Conservation (phyloP, 2,888 invertebrate genomes). For the Apoda limacodes region DNA sequence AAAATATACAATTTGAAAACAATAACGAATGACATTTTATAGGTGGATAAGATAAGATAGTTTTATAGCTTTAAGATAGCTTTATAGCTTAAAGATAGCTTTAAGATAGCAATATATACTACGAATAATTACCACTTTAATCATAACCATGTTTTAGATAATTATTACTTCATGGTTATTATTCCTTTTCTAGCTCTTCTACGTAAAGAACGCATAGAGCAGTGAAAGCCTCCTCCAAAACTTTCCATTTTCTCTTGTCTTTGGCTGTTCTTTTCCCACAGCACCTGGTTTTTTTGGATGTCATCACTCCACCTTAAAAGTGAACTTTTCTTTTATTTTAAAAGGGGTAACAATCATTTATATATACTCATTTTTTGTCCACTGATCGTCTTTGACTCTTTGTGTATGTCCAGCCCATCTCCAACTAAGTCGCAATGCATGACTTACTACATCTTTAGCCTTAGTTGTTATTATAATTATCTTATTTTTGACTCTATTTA, state of each 20-base stretch:
- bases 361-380: neutral
- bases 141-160: no score
- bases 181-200: no score
- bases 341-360: neutral
- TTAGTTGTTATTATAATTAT: neutral
- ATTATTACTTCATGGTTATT: no score
- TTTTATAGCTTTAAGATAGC: no score
- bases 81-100: no score
- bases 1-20: no score
- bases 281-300: neutral
- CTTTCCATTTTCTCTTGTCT: neutral
- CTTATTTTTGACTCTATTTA: neutral
- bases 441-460: neutral
- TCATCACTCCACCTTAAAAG: neutral
- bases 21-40: no score
- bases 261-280: neutral
- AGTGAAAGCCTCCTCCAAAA: slow-evolving; percentile 1
- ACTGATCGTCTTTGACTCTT: neutral
- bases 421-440: neutral
- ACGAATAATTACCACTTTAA: no score
- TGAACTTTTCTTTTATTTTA: neutral
- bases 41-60: no score
- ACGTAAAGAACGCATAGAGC: neutral
- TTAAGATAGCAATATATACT: no score
- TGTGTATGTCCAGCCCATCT: slow-evolving; percentile 1